Base-by-base conservation (phyloP, 2,888 invertebrate genomes). In the Charanyca ferruginea region DNA sequence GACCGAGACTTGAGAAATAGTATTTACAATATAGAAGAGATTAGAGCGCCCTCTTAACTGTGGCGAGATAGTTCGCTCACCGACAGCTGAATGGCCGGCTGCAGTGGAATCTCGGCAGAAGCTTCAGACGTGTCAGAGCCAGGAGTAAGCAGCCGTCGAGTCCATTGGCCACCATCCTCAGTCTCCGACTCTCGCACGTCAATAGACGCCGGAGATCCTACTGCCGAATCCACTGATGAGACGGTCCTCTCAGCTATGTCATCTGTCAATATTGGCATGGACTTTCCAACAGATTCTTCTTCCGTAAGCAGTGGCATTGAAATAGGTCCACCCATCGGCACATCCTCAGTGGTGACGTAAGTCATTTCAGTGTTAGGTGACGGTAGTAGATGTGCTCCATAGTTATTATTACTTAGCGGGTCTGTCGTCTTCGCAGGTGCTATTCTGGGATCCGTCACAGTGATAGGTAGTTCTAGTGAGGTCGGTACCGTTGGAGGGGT, bases 371-470 rank as follows among this genome's bases (percentile, higher is more conserved):
- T 92, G 89, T 73, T 95, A 8, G 91, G 89, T 38, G 93, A 91
- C 0, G 90, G 78, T 68, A 92, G 69, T 65, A 92, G 67, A 25
- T 89, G 53, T 42, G 88, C 89, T 32, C 89, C 87, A 69, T 91
- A 92, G 52, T 87, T 87, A 28, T 82, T 87, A 66, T 85, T 86
- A 69, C 90, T 88, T 45, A 94, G 83, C n/a, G 95, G 94, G 70
- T 93, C 92, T 5, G 93, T 89, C 1, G 92, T 92, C 79, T 93
- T 93, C 6, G 58, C 76, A 53, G 96, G 96, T 16, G 97, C 96
- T 84, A 98, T 97, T 70, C 96, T 96, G 22, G 98, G 97, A 92
- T 97, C 97, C 1, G 97, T 97, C 22, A 97, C 97, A 0, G 97
- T 97, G 55, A 97, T 97, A 13, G 98, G 97, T 79, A 98, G 89